Base-by-base conservation (phyloP, 53 echinoderm and acorn worm genomes). In the Stichopus horrens region DNA sequence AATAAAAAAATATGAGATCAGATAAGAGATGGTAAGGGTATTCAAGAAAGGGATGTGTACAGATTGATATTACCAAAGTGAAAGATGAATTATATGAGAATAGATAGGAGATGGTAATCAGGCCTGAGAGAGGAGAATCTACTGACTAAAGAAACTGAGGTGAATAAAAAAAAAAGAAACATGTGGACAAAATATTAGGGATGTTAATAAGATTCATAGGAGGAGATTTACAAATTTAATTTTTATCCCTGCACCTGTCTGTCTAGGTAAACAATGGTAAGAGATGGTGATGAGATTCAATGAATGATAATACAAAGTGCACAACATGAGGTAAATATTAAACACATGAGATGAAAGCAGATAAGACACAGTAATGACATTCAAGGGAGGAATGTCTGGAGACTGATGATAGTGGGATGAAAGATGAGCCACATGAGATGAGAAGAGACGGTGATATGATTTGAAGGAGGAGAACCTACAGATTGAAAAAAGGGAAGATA, bases 121-220 rank as follows among this genome's bases (percentile, higher is more conserved):
- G 94, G 93, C 23, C 90, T 90, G 54, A 91, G 90, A 76, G 90
- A 94, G 88, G 94, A 96, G 9, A 89, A 92, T 9, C 83, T 92
- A 8, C 21, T 88, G 20, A 91, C 86, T 1, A 88, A 74, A 14
- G 90, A 94, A 7, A 83, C 90, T 57, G 93, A 96, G 93, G 96
- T 96, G 53, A 65, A 87, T 71, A 5, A n/a, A 18, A 68, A n/a
- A n/a, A 16, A 13, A 71, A n/a, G 18, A n/a, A 71, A 71, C 95
- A 96, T 86, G 76, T 66, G 2, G 95, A 96, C 19, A 89, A 21
- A 93, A 95, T 23, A 90, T 88, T 14, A 92, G 89, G 74, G 91
- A 95, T 86, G 95, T 37, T 37, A 2, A 37, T 0, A 2, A 37
- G 37, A 37, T 37, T 37, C 37, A 37, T 2, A 37, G 37, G 37